phyloP scores from a whole-genome alignment of 2,797 vertebrate genomes.

The Sardinella longiceps region DNA sequence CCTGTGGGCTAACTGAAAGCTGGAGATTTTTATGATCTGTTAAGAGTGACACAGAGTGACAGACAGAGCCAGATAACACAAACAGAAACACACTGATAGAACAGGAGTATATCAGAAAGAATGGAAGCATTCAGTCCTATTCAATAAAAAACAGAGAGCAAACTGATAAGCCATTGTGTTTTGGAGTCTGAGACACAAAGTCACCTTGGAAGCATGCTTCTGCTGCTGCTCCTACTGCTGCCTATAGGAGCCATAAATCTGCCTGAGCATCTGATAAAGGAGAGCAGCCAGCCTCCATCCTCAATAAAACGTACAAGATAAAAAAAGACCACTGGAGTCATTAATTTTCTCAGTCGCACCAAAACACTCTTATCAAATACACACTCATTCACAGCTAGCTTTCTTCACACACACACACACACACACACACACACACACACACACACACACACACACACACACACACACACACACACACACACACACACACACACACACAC shows the following conservation, averaged over 20 bases:
- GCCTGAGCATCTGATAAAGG: conserved; percentile 33
- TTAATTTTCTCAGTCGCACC: conserved; percentile 8
- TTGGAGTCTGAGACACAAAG: conserved; percentile 15
- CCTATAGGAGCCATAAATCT: conserved; percentile 37
- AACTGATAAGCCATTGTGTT: neutral
- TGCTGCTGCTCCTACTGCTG: neutral
- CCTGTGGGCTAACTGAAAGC: neutral
- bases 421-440: neutral
- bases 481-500: neutral
- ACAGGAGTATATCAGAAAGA: neutral
- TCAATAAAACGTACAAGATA: conserved; percentile 33
- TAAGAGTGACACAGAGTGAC: neutral
- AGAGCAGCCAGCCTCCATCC: neutral
- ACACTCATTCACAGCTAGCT: neutral
- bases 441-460: neutral
- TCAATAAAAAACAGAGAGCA: neutral
- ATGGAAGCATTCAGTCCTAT: neutral
- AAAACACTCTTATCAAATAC: conserved; percentile 11
- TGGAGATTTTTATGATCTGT: neutral
- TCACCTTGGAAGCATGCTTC: conserved; percentile 34
- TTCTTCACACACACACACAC: neutral
- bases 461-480: neutral
- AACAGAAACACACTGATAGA: neutral
- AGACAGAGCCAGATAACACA: neutral
- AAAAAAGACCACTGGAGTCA: conserved; percentile 17